phyloP scores from a whole-genome alignment of 1,140 invertebrate genomes.

The Hyles euphorbiae region DNA sequence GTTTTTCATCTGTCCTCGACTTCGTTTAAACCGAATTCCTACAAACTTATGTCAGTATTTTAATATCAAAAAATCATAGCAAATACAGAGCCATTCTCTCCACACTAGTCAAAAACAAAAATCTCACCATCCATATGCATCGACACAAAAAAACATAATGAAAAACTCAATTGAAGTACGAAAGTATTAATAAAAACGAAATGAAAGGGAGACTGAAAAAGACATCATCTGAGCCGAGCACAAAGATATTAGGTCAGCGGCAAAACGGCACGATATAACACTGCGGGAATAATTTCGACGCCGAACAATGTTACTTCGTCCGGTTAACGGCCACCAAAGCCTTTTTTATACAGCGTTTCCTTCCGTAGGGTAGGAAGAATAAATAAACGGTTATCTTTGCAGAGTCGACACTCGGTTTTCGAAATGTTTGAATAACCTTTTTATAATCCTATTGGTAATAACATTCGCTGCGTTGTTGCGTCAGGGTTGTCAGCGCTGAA shows the following conservation, averaged over 20 bases:
- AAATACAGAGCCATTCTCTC: too few relatives aligned
- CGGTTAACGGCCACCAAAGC: constrained; percentile 36
- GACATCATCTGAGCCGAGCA: constrained; percentile 16
- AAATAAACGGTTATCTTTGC: not conserved
- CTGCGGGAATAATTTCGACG: constrained; percentile 40
- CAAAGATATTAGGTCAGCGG: constrained; percentile 35
- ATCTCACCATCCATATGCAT: too few relatives aligned
- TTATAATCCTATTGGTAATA: too few relatives aligned
- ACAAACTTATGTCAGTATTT: too few relatives aligned
- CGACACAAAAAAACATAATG: not conserved
- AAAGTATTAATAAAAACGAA: constrained; percentile 17
- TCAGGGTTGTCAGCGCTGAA: too few relatives aligned
- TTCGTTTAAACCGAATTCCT: too few relatives aligned
- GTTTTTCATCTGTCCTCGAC: too few relatives aligned
- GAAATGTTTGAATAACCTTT: too few relatives aligned
- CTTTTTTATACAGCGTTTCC: constrained; percentile 27
- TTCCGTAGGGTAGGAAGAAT: constrained; percentile 1
- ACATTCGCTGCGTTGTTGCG: too few relatives aligned
- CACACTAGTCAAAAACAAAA: too few relatives aligned
- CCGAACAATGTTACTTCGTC: constrained; percentile 33
- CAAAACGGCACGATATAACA: constrained; percentile 30
- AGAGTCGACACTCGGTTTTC: too few relatives aligned
- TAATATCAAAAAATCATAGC: too few relatives aligned
- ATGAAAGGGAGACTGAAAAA: constrained; percentile 14
- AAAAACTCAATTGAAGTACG: constrained; percentile 6